A percentile compares a stretch with the other conserved stretches of the same genome.
Evolutionary conservation across 1,140 invertebrate genomes (phyloP).

Genomic region (Phocides pigmalion): DNA sequence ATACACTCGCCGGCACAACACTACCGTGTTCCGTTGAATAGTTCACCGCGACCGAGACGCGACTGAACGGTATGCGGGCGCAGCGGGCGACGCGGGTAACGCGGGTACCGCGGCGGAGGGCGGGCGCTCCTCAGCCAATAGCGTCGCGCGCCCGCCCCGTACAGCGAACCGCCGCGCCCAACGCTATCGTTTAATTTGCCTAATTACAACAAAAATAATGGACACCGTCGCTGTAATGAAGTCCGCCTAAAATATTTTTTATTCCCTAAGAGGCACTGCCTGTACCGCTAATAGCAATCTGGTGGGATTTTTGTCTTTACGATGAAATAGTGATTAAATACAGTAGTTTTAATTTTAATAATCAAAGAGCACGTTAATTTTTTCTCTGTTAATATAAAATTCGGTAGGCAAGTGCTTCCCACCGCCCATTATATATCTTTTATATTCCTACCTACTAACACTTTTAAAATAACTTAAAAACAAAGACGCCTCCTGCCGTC

Average conservation of each 20-base stretch:
- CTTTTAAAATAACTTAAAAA: no score
- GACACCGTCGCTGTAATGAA: conserved; percentile 66
- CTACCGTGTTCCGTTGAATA: conserved; percentile 42
- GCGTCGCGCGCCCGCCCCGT: conserved; percentile 18
- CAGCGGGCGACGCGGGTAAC: conserved; percentile 30
- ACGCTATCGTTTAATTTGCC: conserved; percentile 74
- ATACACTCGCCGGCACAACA: conserved; percentile 74
- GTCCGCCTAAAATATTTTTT: conserved; percentile 47
- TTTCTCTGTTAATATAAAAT: no score
- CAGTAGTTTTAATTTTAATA: background rate
- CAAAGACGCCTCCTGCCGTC: no score
- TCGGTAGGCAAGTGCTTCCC: no score
- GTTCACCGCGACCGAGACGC: conserved; percentile 52
- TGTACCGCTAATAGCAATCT: conserved; percentile 5
- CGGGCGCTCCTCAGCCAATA: conserved; percentile 42
- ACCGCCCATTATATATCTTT: no score
- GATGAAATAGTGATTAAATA: background rate
- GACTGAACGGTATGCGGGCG: conserved; percentile 53
- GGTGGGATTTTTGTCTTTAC: background rate
- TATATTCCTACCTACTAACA: no score
- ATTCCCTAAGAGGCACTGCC: conserved; percentile 32
- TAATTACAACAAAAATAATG: conserved; percentile 82
- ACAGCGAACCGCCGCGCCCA: conserved; percentile 41
- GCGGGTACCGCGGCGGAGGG: conserved; percentile 36
- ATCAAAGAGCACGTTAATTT: no score